Evolutionary conservation across 2,888 invertebrate species (phyloP).

Genomic region (Seira ritae): DNA sequence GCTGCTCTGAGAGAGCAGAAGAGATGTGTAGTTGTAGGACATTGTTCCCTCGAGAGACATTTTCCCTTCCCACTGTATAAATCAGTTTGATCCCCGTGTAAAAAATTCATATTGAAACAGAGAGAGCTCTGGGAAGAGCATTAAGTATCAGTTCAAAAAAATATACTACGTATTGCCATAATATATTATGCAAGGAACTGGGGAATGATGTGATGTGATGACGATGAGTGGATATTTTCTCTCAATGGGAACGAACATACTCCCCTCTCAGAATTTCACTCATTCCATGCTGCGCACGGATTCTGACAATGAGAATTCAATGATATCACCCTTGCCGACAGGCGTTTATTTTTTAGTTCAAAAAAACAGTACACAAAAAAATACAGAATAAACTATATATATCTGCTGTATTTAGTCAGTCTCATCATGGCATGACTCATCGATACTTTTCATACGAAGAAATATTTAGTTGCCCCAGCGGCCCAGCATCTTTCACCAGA

Average conservation of each 20-base stretch:
- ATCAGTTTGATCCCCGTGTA: conserved; percentile 58
- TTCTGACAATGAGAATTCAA: not conserved
- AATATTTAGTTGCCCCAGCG: too few species aligned
- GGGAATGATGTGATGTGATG: not conserved
- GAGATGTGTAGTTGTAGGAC: conserved; percentile 40
- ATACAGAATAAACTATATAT: too few species aligned
- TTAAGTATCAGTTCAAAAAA: conserved; percentile 38
- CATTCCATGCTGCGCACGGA: not conserved
- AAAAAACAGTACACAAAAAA: not conserved
- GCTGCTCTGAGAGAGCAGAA: conserved; percentile 27
- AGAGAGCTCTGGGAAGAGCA: conserved; percentile 36
- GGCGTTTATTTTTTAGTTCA: not conserved
- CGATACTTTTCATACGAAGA: too few species aligned
- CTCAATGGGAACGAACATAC: not conserved
- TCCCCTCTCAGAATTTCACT: conserved; percentile 1
- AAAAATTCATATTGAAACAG: conserved; percentile 56
- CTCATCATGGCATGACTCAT: too few species aligned
- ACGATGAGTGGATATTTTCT: not conserved
- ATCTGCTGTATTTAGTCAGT: too few species aligned
- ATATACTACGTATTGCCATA: not conserved
- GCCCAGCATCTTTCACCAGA: too few species aligned
- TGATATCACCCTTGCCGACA: not conserved
- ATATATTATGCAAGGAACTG: not conserved
- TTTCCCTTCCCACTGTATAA: conserved; percentile 38
- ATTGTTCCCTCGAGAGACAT: conserved; percentile 63